Evolutionary conservation across 2,113 vertebrate genomes (phyloP), one percentile per base, ranked within the genome.

Genomic region (Monopterus albus): DNA sequence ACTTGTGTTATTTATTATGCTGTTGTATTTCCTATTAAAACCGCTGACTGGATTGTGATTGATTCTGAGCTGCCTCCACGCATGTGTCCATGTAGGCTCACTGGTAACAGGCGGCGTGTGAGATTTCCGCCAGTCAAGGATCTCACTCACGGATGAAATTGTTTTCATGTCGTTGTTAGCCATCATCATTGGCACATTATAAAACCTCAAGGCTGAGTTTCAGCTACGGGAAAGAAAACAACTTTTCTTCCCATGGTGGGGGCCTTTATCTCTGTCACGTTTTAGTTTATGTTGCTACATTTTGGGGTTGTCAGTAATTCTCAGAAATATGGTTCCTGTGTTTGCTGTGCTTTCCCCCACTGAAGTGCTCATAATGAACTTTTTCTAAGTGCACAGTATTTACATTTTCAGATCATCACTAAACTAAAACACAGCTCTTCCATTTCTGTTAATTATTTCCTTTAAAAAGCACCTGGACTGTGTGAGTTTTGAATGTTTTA

Each of bases 1-100:
- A 84, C 59, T 81, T 84, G 79, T 64, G 58, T 80, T 88, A 91
- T 90, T 92, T 89, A 91, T 92, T 88, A 87, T 69, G 68, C 58
- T 0, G 4, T 72, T 79, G 66, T 83, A 72, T 84, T 90, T 91
- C 79, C 64, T 82, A 90, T 89, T 90, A 89, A 91, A 91, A 89
- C 76, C 29, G 45, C 36, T 25, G 50, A 56, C 64, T 55, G 38
- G 49, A 55, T 55, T 4, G 20, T 88, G 91, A 92, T 86, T 87
- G 87, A 91, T 88, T 55, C 64, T 0, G 58, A 56, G 75, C 55
- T 45, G 73, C 66, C 53, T 28, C 61, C 72, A 58, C 73, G 83
- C 57, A 40, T 57, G 78, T 60, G 40, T 72, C 72, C 75, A 28
- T 3, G n/a, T 60, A 28, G 57, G 57, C 69, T 61, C 2, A 2